Evolutionary conservation across 1,140 invertebrate genomes (phyloP).

Genomic region (Neoseiulus cucumeris): DNA sequence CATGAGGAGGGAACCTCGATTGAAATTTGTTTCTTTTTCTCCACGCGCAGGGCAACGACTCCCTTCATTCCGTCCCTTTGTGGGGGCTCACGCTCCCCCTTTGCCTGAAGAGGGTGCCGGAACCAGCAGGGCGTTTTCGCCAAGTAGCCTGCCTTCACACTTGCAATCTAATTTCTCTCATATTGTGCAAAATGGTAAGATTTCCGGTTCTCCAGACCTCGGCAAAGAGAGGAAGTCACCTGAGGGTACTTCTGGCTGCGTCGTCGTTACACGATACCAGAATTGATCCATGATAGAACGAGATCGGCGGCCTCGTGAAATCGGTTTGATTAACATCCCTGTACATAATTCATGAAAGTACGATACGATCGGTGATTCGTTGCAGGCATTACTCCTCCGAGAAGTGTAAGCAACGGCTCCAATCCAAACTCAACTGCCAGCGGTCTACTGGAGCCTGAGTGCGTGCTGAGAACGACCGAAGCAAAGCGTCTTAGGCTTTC

Average conservation of each 20-base stretch:
- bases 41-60: constrained; percentile 1
- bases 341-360: too few relatives aligned
- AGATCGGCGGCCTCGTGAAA: too few relatives aligned
- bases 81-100: neutral
- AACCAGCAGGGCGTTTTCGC: constrained; percentile 7
- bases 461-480: constrained; percentile 1
- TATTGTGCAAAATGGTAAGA: constrained; percentile 9
- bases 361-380: neutral
- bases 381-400: constrained; percentile 6
- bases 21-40: too few relatives aligned
- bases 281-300: too few relatives aligned
- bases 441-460: constrained; percentile 6
- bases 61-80: constrained; percentile 2
- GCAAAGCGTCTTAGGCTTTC: neutral
- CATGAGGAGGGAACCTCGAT: too few relatives aligned
- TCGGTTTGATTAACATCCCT: too few relatives aligned
- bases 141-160: constrained; percentile 5
- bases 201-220: too few relatives aligned
- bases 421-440: neutral
- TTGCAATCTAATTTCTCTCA: constrained; percentile 9
- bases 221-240: too few relatives aligned
- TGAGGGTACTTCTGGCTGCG: too few relatives aligned
- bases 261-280: too few relatives aligned
- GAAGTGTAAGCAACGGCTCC: constrained; percentile 11
- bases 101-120: neutral